A percentile compares a stretch with the other conserved stretches of the same genome.
Conservation (phyloP, 2,888 invertebrate species). For the Caenorhabditis sp. region DNA sequence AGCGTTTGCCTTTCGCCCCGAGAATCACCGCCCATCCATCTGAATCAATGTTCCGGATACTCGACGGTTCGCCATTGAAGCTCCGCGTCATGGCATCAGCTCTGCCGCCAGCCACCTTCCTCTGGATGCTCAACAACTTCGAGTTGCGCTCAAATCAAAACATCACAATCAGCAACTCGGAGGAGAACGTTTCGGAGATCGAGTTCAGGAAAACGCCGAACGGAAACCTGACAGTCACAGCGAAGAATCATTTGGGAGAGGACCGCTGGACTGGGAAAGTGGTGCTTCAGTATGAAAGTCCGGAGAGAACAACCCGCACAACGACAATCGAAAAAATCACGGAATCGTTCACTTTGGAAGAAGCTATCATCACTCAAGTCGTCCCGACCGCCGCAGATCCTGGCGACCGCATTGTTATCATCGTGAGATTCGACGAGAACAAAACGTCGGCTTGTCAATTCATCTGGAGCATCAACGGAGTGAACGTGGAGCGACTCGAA, state of each 20-base stretch:
- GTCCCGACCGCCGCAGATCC: slow-evolving; percentile 58
- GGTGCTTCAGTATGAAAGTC: slow-evolving; percentile 65
- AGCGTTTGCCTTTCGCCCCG: slow-evolving; percentile 68
- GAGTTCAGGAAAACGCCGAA: slow-evolving; percentile 62
- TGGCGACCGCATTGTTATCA: slow-evolving; percentile 62
- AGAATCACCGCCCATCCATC: slow-evolving; percentile 65
- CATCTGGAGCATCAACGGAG: slow-evolving; percentile 70
- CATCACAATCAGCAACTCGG: slow-evolving; percentile 53
- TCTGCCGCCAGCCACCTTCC: slow-evolving; percentile 73
- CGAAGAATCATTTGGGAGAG: slow-evolving; percentile 71
- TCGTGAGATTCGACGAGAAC: slow-evolving; percentile 64
- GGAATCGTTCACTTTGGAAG: slow-evolving; percentile 46
- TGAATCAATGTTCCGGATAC: slow-evolving; percentile 53
- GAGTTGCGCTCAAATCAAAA: slow-evolving; percentile 64
- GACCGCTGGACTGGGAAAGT: slow-evolving; percentile 70
- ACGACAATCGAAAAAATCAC: slow-evolving; percentile 36
- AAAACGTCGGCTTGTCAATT: slow-evolving; percentile 69
- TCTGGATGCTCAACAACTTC: slow-evolving; percentile 76
- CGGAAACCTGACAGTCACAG: slow-evolving; percentile 72
- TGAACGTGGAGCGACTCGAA: slow-evolving; percentile 51
- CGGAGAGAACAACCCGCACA: slow-evolving; percentile 11
- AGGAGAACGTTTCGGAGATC: slow-evolving; percentile 63
- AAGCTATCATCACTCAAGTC: slow-evolving; percentile 62
- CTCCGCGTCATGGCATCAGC: slow-evolving; percentile 69
- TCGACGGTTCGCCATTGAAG: slow-evolving; percentile 60